phyloP scores from a whole-genome alignment of 2,113 vertebrate species.

The Melanerpes formicivorus region DNA sequence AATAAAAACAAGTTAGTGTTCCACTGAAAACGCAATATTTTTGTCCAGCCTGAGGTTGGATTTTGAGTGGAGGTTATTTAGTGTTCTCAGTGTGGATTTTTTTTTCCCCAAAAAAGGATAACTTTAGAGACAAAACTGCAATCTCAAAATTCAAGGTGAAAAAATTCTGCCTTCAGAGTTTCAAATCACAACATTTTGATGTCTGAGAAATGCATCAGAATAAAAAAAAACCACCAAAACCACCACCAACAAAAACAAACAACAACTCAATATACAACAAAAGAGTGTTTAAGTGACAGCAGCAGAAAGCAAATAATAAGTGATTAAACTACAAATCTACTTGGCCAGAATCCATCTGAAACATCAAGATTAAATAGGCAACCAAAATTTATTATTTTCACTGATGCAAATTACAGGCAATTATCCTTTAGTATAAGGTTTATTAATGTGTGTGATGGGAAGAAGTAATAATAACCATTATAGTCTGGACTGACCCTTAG shows the following conservation, averaged over 20 bases:
- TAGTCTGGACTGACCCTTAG: not conserved
- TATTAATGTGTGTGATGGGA: not conserved
- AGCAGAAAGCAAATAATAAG: slow-evolving; percentile 10
- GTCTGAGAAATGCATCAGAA: slow-evolving; percentile 18
- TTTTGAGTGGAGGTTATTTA: not conserved
- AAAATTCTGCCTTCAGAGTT: not conserved
- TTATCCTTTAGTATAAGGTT: not conserved
- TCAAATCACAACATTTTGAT: not conserved
- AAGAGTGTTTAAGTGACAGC: not conserved
- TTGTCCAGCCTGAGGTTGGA: not conserved
- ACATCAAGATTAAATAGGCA: not conserved
- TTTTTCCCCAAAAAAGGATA: not conserved
- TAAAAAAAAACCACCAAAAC: not conserved
- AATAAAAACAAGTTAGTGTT: not conserved
- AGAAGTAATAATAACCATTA: not conserved
- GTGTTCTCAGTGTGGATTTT: not conserved
- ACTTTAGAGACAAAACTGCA: not conserved
- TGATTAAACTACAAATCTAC: not conserved
- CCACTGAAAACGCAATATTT: not conserved
- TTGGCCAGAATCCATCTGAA: not conserved
- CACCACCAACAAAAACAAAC: too few species aligned
- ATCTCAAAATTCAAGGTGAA: not conserved
- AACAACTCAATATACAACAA: too few species aligned
- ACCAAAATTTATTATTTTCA: not conserved
- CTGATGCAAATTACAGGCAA: not conserved